These are phyloP conservation scores for Metopia argyrocephala DNA, from an alignment of 2,888 invertebrate species.

Conservation along the genomic window DNA sequence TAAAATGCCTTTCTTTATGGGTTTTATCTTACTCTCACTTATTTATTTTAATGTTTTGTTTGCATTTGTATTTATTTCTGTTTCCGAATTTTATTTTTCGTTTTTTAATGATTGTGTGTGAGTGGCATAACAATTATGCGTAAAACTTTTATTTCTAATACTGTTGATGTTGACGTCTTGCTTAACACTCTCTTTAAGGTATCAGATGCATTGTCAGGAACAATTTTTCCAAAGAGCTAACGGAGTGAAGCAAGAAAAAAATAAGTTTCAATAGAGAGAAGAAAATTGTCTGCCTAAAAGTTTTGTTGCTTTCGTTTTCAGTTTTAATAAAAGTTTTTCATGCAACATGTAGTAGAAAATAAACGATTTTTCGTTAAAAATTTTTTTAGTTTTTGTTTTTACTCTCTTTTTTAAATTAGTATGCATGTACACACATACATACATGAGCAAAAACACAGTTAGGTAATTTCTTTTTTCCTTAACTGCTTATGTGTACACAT, in stretches of 20 bases:
- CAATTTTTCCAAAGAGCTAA: too few relatives aligned
- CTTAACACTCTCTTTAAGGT: too few relatives aligned
- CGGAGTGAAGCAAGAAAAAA: too few relatives aligned
- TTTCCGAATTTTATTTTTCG: neutral
- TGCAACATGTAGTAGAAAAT: slow-evolving; percentile 43
- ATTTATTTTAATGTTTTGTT: neutral
- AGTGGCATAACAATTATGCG: slow-evolving; percentile 48
- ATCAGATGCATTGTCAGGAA: too few relatives aligned
- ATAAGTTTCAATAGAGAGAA: too few relatives aligned
- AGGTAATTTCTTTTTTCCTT: too few relatives aligned
- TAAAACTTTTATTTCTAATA: neutral
- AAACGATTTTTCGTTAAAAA: slow-evolving; percentile 11
- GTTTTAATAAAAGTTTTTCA: neutral
- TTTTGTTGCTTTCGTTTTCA: neutral
- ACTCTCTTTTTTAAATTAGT: neutral
- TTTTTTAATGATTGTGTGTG: slow-evolving; percentile 30
- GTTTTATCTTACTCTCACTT: too few relatives aligned
- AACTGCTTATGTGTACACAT: slow-evolving; percentile 10
- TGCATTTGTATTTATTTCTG: slow-evolving; percentile 20
- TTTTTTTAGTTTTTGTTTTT: slow-evolving; percentile 13
- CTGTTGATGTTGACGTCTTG: too few relatives aligned
- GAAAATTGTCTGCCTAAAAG: slow-evolving; percentile 17
- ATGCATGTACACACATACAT: neutral
- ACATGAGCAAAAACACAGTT: slow-evolving; percentile 18
- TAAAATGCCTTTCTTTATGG: slow-evolving; percentile 7